Conservation (phyloP, 2,113 vertebrate genomes). For the Lepisosteus oculatus region DNA sequence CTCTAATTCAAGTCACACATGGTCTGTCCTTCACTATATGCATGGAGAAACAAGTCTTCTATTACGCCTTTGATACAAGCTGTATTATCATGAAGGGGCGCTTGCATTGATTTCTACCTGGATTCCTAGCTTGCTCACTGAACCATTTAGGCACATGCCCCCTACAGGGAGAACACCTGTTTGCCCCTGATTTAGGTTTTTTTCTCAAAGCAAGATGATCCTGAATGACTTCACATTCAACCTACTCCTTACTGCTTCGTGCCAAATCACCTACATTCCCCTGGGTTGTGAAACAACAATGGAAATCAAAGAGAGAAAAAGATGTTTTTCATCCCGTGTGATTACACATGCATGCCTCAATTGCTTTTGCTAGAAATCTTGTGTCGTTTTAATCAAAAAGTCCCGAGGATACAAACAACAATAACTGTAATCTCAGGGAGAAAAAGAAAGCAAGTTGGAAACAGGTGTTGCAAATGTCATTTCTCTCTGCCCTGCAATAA, state of each 20-base stretch:
- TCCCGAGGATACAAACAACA: slow-evolving; percentile 3
- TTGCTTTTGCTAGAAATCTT: slow-evolving; percentile 11
- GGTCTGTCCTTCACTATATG: not conserved
- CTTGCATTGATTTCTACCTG: slow-evolving; percentile 13
- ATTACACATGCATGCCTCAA: slow-evolving; percentile 17
- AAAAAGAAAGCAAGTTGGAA: not conserved
- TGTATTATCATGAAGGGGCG: not conserved
- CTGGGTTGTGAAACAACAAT: slow-evolving; percentile 2
- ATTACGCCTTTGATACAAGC: not conserved
- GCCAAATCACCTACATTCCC: slow-evolving; percentile 4
- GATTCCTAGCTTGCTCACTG: slow-evolving; percentile 5
- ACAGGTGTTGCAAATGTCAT: slow-evolving; percentile 15
- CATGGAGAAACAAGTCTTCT: not conserved
- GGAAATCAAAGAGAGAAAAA: not conserved
- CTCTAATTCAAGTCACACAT: not conserved
- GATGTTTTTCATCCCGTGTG: slow-evolving; percentile 11
- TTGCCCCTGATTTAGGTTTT: slow-evolving; percentile 3
- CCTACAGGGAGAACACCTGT: slow-evolving; percentile 16
- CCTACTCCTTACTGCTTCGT: not conserved
- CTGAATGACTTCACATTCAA: not conserved
- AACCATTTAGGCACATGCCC: slow-evolving; percentile 7
- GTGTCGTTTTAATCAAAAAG: slow-evolving; percentile 6
- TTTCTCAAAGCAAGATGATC: slow-evolving; percentile 3
- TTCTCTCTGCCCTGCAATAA: slow-evolving; percentile 14
- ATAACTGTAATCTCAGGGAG: not conserved